These are phyloP conservation scores for Teleogryllus occipitalis DNA, from an alignment of 1,140 invertebrate genomes.

Conservation along the genomic window DNA sequence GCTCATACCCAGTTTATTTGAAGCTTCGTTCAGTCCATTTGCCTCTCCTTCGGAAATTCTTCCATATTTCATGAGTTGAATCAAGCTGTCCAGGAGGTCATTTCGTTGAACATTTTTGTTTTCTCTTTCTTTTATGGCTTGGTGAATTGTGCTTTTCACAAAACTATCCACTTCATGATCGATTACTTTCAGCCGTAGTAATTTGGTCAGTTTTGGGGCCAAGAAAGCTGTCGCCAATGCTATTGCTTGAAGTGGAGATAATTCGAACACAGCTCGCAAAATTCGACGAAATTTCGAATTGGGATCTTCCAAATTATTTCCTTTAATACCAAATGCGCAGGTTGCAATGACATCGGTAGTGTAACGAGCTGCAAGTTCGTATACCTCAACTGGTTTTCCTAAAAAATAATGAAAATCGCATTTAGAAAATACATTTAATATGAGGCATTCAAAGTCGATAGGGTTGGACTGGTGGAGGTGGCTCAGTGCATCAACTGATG, in stretches of 20 bases:
- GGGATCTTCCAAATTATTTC: constrained; percentile 39
- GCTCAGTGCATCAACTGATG: too few relatives aligned
- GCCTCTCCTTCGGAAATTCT: not conserved
- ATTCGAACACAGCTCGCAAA: constrained; percentile 33
- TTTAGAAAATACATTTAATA: too few relatives aligned
- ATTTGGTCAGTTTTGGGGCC: not conserved
- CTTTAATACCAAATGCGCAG: constrained; percentile 48
- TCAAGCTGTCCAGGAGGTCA: not conserved
- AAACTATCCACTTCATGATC: not conserved
- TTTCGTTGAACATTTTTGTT: not conserved
- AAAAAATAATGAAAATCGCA: not conserved
- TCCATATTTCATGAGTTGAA: not conserved
- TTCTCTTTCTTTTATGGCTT: not conserved
- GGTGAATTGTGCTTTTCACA: not conserved
- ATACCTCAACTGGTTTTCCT: not conserved
- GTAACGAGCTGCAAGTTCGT: constrained; percentile 33
- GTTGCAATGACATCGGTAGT: constrained; percentile 48
- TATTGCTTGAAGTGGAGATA: not conserved
- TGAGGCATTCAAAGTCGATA: too few relatives aligned
- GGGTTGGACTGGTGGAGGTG: too few relatives aligned
- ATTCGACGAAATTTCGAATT: constrained; percentile 41
- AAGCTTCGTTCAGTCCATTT: too few relatives aligned
- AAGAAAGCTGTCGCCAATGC: not conserved
- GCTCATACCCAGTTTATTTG: too few relatives aligned
- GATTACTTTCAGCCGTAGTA: not conserved